phyloP scores from a whole-genome alignment of 2,797 vertebrate genomes.

The Protosalanx chinensis region DNA sequence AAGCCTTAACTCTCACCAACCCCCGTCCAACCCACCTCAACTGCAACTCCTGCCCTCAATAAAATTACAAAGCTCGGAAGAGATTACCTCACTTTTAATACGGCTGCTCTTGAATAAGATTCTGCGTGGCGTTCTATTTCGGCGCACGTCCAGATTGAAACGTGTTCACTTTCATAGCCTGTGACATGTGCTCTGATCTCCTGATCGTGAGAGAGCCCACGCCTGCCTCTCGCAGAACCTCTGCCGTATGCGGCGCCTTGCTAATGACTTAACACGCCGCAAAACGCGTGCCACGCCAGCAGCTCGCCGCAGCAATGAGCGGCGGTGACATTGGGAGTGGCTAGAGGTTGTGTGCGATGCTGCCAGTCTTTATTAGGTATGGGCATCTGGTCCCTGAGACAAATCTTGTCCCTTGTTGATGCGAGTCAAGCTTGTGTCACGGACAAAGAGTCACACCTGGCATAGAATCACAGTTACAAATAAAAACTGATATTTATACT shows the following conservation, averaged over 20 bases:
- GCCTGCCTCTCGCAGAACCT: constrained; percentile 18
- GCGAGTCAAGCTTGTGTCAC: neutral
- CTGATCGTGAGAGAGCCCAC: constrained; percentile 22
- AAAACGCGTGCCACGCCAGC: neutral
- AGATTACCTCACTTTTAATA: constrained; percentile 54
- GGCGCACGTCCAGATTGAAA: constrained; percentile 35
- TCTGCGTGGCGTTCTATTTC: constrained; percentile 43
- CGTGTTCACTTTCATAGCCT: constrained; percentile 32
- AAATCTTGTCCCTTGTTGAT: neutral
- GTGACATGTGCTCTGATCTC: constrained; percentile 29
- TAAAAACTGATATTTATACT: neutral
- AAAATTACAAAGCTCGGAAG: constrained; percentile 62
- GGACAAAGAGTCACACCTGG: too few relatives aligned
- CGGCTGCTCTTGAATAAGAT: constrained; percentile 50
- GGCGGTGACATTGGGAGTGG: constrained; percentile 28
- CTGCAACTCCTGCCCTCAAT: constrained; percentile 58
- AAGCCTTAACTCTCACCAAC: constrained; percentile 40
- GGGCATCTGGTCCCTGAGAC: neutral
- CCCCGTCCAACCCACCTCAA: constrained; percentile 59
- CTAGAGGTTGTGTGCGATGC: constrained; percentile 15
- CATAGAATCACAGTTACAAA: neutral
- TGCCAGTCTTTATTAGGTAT: constrained; percentile 19
- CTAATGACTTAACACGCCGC: constrained; percentile 29
- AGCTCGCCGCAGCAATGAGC: too few relatives aligned
- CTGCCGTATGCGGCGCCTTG: constrained; percentile 31